These are phyloP conservation scores for Calosoma granatense DNA, from an alignment of 1,140 invertebrate genomes.

Conservation along the genomic window DNA sequence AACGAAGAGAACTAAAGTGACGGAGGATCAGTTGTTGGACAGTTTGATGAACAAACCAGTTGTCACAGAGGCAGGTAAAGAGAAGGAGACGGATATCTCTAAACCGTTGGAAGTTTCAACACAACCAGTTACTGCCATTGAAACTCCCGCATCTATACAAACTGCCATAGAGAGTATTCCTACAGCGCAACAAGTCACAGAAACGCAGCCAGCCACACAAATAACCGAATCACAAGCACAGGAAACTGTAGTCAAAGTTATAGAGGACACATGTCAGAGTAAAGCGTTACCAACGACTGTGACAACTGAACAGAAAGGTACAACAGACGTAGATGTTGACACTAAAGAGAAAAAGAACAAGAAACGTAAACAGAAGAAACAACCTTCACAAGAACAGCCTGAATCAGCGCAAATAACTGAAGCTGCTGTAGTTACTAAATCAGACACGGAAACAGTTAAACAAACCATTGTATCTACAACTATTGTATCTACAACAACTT, in stretches of 20 bases:
- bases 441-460: conserved; percentile 13
- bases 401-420: conserved; percentile 19
- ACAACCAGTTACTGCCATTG: not conserved
- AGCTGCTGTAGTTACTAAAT: conserved; percentile 6
- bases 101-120: not conserved
- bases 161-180: not conserved
- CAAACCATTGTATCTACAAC: too few relatives aligned
- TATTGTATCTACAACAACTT: too few relatives aligned
- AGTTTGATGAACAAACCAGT: not conserved
- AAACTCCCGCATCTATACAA: not conserved
- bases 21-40: not conserved
- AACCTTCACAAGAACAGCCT: not conserved
- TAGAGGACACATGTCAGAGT: not conserved
- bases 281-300: not conserved
- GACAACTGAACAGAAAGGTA: not conserved
- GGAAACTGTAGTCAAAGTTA: not conserved
- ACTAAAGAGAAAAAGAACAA: conserved; percentile 10
- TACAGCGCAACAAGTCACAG: not conserved
- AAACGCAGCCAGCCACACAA: conserved; percentile 10
- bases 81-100: not conserved
- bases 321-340: not conserved
- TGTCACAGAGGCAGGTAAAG: not conserved
- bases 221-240: conserved; percentile 19
- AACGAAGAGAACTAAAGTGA: not conserved
- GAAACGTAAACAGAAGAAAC: not conserved